Evolutionary conservation across 2,888 invertebrate species (phyloP).

Genomic region (Zhuqinia jingwanae): DNA sequence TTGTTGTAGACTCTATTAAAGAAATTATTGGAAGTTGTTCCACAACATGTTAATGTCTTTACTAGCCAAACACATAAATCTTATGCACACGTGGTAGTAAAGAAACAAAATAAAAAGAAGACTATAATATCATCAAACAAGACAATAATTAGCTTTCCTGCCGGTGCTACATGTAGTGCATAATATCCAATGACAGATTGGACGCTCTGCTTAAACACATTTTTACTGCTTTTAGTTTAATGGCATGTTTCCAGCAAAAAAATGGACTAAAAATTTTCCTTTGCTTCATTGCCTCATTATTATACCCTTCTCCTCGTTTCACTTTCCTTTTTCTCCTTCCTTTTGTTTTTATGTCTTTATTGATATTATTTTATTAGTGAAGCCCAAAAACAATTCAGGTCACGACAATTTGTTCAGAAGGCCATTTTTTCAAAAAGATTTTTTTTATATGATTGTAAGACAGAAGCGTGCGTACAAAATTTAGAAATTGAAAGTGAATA

Average conservation of each 20-base stretch:
- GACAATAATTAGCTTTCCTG: no score
- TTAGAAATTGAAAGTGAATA: slow-evolving; percentile 34
- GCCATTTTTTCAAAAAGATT: slow-evolving; percentile 5
- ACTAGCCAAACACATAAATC: no score
- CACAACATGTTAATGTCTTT: no score
- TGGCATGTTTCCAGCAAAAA: slow-evolving; percentile 40
- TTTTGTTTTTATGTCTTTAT: not conserved
- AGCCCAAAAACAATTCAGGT: slow-evolving; percentile 37
- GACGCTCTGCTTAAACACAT: no score
- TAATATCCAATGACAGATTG: no score
- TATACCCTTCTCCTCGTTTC: not conserved
- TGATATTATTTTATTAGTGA: not conserved
- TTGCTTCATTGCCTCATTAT: not conserved
- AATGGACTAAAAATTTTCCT: not conserved
- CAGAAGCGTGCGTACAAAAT: not conserved
- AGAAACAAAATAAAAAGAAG: no score
- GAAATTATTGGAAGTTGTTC: no score
- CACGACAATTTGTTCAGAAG: slow-evolving; percentile 25
- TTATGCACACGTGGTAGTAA: no score
- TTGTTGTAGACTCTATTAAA: no score
- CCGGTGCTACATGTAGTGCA: no score
- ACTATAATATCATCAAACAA: no score
- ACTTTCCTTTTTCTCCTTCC: slow-evolving; percentile 34
- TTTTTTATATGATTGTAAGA: not conserved
- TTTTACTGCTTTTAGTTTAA: no score